Base-by-base conservation (phyloP, 2,797 vertebrate genomes). In the Chanos chanos region DNA sequence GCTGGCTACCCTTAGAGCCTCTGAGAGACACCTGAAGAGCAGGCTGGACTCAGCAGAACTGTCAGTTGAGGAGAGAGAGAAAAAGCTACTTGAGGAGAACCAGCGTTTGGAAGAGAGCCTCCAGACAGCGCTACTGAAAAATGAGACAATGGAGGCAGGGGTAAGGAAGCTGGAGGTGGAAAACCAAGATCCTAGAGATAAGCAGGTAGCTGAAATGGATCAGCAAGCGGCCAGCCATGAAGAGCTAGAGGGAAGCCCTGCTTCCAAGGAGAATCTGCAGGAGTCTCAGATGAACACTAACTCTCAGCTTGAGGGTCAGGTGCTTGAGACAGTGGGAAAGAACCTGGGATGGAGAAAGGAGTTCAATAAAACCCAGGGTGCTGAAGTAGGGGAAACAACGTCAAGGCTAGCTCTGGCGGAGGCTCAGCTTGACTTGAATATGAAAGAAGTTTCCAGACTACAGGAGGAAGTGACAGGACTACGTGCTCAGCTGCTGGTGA, bases 391-490 rank as follows among this genome's bases (percentile, higher is more conserved):
- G 79, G 89, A 93, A 15, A 61, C 82, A 1, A 63, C 80, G 0
- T 78, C 83, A 24, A 88, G 82, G 33, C 68, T 93, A 31, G 84
- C 82, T 1, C 22, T 92, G 2, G 84, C 86, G 9, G 91, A 94
- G 78, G 89, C 86, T 8, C 94, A 94, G 51, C 71, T 93, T 60
- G 89, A 92, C 18, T 64, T 90, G 37, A 91, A 78, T 61, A 78
- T 80, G 8, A 76, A 64, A 48, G 94, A 95, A 63, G 82, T 90
- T 15, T 79, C 73, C 19, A 81, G 87, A 45, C 86, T 94, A 6
- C 89, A 80, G 57, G 83, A 81, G 0, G 85, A 92, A 66, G 84
- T 91, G 51, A 76, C 86, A 0, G 86, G 91, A 62, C 89, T 96
- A 55, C 81, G 84, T 63, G 77, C 88, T 47, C 88, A 88, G 69